Evolutionary conservation across 1,140 invertebrate genomes (phyloP).

Genomic region (Hypsibius dujardini): DNA sequence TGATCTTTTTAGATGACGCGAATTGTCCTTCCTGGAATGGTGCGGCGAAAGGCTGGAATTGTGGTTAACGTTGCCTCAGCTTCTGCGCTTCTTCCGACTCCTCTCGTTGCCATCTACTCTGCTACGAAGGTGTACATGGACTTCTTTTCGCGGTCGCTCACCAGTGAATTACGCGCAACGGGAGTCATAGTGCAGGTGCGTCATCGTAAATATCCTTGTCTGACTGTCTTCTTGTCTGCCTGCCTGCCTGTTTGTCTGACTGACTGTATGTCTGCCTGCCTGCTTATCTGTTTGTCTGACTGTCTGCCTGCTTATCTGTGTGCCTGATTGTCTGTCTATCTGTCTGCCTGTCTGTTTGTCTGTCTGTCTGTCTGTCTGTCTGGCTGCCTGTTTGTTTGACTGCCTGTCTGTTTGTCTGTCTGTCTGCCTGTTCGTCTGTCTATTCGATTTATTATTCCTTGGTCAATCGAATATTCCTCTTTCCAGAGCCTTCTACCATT

Average conservation of each 20-base stretch:
- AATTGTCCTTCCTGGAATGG: conserved; percentile 74
- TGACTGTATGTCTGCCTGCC: not conserved
- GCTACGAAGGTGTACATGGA: conserved; percentile 74
- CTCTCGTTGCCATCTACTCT: conserved; percentile 66
- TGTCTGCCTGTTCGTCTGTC: too few relatives aligned
- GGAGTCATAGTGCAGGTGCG: conserved; percentile 48
- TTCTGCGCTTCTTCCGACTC: conserved; percentile 55
- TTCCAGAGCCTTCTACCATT: not conserved
- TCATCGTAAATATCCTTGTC: not conserved
- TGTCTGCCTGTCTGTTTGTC: too few relatives aligned
- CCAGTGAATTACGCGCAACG: conserved; percentile 52
- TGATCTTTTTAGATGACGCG: conserved; percentile 46
- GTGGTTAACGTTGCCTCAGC: conserved; percentile 81
- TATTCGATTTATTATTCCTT: too few relatives aligned
- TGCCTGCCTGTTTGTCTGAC: not conserved
- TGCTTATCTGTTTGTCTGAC: not conserved
- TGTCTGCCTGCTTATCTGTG: too few relatives aligned
- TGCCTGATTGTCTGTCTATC: too few relatives aligned
- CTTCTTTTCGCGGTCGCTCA: conserved; percentile 60
- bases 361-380: too few relatives aligned
- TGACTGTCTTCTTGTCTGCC: too few relatives aligned
- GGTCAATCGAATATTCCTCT: not conserved
- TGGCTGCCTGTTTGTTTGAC: too few relatives aligned
- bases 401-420: too few relatives aligned
- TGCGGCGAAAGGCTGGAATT: conserved; percentile 57